Percentiles rank a stretch among this genome's conserved stretches.
phyloP scores from a whole-genome alignment of 2,113 vertebrate genomes.

The Willisornis vidua region DNA sequence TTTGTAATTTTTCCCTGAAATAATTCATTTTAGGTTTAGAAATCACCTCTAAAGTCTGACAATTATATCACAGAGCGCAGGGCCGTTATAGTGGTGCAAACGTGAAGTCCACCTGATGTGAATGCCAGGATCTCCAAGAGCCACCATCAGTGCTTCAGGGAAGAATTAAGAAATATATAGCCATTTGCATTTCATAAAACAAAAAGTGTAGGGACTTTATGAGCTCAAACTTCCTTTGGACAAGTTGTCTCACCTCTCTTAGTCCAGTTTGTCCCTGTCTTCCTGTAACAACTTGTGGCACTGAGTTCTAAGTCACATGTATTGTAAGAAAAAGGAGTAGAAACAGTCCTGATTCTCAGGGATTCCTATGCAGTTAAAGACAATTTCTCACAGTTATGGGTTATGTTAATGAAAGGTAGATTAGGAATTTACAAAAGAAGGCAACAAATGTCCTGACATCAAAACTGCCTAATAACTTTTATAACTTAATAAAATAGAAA shows the following conservation, averaged over 20 bases:
- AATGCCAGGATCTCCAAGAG: not conserved
- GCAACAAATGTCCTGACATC: not conserved
- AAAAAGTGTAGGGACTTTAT: not conserved
- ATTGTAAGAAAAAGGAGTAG: not conserved
- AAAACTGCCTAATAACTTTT: not conserved
- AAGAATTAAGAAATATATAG: not conserved
- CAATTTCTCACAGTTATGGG: not conserved
- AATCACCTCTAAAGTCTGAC: not conserved
- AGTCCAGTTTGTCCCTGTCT: not conserved
- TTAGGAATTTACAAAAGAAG: not conserved
- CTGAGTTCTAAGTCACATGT: not conserved
- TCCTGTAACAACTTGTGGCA: not conserved
- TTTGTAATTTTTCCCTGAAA: not conserved
- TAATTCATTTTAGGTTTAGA: not conserved
- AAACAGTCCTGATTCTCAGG: not conserved
- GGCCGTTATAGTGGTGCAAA: accelerated
- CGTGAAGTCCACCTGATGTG: not conserved
- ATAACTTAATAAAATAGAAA: not conserved
- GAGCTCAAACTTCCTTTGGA: not conserved
- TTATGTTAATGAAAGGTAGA: not conserved
- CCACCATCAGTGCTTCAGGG: not conserved
- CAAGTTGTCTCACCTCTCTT: not conserved
- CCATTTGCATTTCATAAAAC: not conserved
- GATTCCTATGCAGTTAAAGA: not conserved
- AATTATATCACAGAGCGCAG: not conserved